Base-by-base conservation (phyloP, 92 coral and sea anemone species). In the Porites divaricata region DNA sequence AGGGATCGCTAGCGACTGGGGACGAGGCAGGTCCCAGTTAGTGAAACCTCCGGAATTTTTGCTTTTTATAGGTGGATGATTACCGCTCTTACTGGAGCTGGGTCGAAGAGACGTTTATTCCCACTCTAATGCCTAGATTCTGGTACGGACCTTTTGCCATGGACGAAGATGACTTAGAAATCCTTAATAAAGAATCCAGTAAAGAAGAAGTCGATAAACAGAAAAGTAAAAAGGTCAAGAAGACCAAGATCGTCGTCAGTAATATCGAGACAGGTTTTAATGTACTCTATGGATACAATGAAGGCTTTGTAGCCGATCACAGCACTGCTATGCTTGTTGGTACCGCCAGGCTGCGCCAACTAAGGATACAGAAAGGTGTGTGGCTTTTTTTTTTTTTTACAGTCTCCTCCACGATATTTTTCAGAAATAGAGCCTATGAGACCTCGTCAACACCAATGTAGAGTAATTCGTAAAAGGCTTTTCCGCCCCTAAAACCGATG, bases 81-180 rank as follows among this genome's bases (percentile, higher is more conserved):
- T 81, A 90, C 8, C 35, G 61, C 4, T 67, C 88, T 2, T 96
- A 87, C 83, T 91, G 98, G 95, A 48, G n/a, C 1, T 96, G 99
- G 99, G 90, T 88, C 4, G 63, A 79, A 63, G 20, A 78, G 28
- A 65, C 92, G 20, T 83, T 92, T 56, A 57, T 96, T 13, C 95
- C 98, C 1, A 90, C 96, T 7, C 92, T 96, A 3, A 87, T 83
- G 70, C 99, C 99, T 1, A 89, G 86, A 25, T 95, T 71, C 53
- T 96, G 99, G 99, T 96, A 96, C 78, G 99, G 99, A 3, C 99
- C 99, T 1, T 84, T 92, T 53, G 88, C 83, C 2, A 72, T 94
- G n/a, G 91, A 89, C 63, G 35, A 77, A 9, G 85, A 87, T 20
- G 79, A 69, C 6, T 25, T 90, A 15, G 72, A 69, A 6, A 35